A percentile compares a stretch with the other conserved stretches of the same genome.
These are phyloP conservation scores for Vidua chalybeata DNA, from an alignment of 2,113 vertebrate species.

Conservation along the genomic window DNA sequence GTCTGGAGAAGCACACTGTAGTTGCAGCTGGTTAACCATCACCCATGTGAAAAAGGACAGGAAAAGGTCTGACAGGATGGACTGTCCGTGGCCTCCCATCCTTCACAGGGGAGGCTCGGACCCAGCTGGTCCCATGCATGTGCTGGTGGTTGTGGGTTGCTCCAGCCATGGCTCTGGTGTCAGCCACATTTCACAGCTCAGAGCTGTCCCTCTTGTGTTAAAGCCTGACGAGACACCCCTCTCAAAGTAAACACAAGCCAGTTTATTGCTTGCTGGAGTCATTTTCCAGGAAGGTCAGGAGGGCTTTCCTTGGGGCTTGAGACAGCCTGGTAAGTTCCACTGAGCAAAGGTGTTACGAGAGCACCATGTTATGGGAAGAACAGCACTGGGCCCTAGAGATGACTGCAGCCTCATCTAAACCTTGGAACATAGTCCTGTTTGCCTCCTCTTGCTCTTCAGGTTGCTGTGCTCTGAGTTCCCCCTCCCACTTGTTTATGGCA, in stretches of 20 bases:
- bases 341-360: conserved; percentile 47
- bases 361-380: neutral
- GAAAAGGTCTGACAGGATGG: neutral
- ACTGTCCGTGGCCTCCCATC: neutral
- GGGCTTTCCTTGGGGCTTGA: conserved; percentile 18
- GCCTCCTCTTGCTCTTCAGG: conserved; percentile 24
- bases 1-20: neutral
- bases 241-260: neutral
- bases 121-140: neutral
- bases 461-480: neutral
- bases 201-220: neutral
- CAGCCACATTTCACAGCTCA: neutral
- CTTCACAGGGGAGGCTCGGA: neutral
- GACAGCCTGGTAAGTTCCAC: conserved; percentile 12
- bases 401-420: conserved; percentile 70
- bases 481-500: conserved; percentile 69
- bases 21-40: neutral
- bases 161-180: neutral
- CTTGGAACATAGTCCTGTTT: conserved; percentile 56
- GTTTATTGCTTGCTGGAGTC: neutral
- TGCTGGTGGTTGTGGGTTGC: fast-evolving
- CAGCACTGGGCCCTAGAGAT: conserved; percentile 57
- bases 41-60: neutral
- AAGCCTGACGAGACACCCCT: fast-evolving
- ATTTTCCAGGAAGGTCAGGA: neutral